Evolutionary conservation across 2,113 vertebrate genomes (phyloP), one percentile per base, ranked within the genome.

Genomic region (Tetrax tetrax): DNA sequence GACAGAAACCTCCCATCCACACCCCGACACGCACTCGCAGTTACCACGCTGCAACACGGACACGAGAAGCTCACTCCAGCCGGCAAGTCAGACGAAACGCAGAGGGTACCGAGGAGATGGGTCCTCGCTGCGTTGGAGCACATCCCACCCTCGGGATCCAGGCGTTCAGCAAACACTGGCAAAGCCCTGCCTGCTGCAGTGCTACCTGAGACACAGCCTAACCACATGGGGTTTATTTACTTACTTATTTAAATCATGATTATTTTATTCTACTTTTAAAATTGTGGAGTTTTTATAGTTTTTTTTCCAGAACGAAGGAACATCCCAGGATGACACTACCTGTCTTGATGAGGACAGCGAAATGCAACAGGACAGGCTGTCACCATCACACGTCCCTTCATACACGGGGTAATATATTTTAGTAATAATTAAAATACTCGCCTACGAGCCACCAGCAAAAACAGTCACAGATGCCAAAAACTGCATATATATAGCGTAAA

Each of bases 61-160:
- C 6, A 8, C 2, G 3, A 53, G 9, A 16, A 15, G 29, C 16
- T 47, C 13, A 2, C 37, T 12, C 24, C 57, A 9, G 17, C n/a
- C 53, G 11, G n/a, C 13, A 13, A 6, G 2, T 6, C 8, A 41
- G 61, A 48, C 1, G 4, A 23, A 51, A 79, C 9, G 2, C 19
- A 3, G 1, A 29, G 19, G 7, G 9, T 7, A 2, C 3, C 1
- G 7, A 15, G 17, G 15, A 72, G 17, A 19, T 14, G 3, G 3
- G 4, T 27, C 31, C 50, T n/a, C 1, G 0, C 50, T 15, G 27
- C 2, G 3, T 17, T 14, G 4, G 12, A 21, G 3, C 1, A 3
- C 2, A 2, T 45, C 43, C 50, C 3, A 1, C 24, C 14, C 45
- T 6, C 7, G n/a, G n/a, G 22, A 60, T 10, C 7, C 12, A 43